phyloP scores from a whole-genome alignment of 2,888 invertebrate genomes.

The Slavum lentiscoides region DNA sequence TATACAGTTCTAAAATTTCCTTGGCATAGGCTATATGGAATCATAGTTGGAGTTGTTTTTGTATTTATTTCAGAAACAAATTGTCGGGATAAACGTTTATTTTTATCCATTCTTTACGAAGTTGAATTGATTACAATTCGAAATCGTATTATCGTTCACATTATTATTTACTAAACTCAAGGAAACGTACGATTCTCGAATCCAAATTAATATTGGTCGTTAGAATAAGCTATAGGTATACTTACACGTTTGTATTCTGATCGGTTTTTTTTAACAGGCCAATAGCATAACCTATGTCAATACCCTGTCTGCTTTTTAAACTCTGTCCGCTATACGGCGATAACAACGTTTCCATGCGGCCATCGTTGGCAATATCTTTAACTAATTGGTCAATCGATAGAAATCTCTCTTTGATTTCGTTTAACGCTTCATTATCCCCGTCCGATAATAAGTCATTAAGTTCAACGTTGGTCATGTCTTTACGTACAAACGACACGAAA shows the following conservation, averaged over 20 bases:
- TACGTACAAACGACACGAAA: not conserved
- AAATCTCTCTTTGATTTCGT: not conserved
- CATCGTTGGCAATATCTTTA: not conserved
- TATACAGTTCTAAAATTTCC: no score
- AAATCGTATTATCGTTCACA: no score
- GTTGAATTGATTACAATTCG: no score
- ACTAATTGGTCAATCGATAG: no score
- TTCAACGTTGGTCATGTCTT: not conserved
- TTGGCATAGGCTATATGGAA: no score
- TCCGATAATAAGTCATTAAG: not conserved
- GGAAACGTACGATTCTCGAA: no score
- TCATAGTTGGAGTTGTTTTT: no score
- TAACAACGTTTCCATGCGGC: not conserved
- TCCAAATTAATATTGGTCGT: no score
- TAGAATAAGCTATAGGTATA: not conserved
- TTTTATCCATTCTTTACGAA: no score
- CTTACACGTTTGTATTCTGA: slow-evolving; percentile 28
- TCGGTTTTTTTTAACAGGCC: slow-evolving; percentile 37
- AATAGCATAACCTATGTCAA: slow-evolving; percentile 31
- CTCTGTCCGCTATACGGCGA: not conserved
- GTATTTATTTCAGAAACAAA: no score
- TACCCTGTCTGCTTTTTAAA: not conserved
- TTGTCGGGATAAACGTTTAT: no score
- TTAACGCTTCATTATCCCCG: not conserved
- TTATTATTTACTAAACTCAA: no score